phyloP scores from a whole-genome alignment of 2,797 vertebrate genomes.

The Valencia hispanica region DNA sequence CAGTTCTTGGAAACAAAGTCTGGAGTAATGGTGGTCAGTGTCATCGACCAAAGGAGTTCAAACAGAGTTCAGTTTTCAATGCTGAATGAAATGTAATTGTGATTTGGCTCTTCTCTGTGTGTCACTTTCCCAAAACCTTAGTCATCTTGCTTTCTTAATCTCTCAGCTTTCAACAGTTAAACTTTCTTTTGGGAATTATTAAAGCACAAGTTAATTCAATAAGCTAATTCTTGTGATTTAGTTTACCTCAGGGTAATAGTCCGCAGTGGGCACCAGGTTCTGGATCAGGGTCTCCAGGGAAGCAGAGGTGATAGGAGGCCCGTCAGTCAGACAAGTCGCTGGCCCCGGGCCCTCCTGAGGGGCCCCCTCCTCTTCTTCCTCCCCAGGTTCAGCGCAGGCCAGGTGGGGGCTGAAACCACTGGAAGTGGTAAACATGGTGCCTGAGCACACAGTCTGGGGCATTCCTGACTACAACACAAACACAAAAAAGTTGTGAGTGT shows the following conservation, averaged over 20 bases:
- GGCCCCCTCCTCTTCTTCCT: slow-evolving; percentile 78
- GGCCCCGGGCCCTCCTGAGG: slow-evolving; percentile 82
- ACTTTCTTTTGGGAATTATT: not conserved
- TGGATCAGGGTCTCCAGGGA: slow-evolving; percentile 92
- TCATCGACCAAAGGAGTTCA: not conserved
- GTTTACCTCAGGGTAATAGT: slow-evolving; percentile 92
- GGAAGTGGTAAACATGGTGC: slow-evolving; percentile 89
- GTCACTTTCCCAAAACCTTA: not conserved
- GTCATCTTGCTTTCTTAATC: not conserved
- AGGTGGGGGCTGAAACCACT: slow-evolving; percentile 87
- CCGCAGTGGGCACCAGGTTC: slow-evolving; percentile 89
- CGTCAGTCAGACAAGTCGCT: slow-evolving; percentile 70
- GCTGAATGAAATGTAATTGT: not conserved
- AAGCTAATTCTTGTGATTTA: not conserved
- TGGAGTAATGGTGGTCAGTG: not conserved
- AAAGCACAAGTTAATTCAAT: not conserved
- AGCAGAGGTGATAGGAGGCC: slow-evolving; percentile 86
- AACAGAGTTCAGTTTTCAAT: not conserved
- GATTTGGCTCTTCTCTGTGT: not conserved
- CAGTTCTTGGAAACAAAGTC: not conserved
- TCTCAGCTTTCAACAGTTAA: not conserved
- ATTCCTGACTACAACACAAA: slow-evolving; percentile 84
- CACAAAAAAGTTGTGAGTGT: slow-evolving; percentile 33
- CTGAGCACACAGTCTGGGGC: slow-evolving; percentile 87
- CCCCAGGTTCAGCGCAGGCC: slow-evolving; percentile 82